Conservation (phyloP, 2,797 vertebrate species). For the Channa striata region DNA sequence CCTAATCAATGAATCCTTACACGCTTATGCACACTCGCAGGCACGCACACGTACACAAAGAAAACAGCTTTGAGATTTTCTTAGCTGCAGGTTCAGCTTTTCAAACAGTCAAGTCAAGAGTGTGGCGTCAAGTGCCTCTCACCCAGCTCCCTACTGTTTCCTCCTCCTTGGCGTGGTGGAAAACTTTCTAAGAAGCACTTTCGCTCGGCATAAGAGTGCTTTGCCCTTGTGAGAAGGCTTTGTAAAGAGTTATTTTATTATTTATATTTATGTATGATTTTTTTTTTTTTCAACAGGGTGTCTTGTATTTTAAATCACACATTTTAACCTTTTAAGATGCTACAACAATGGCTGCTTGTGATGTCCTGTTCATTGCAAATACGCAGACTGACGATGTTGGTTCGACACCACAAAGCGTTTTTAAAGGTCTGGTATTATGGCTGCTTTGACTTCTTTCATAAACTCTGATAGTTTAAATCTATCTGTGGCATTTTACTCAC, state of each 20-base stretch:
- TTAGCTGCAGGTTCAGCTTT: conserved; percentile 64
- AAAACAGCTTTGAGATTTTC: conserved; percentile 60
- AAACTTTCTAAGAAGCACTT: conserved; percentile 67
- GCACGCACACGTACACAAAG: conserved; percentile 14
- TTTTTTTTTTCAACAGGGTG: conserved; percentile 19
- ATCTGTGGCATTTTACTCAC: no score
- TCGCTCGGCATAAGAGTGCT: conserved; percentile 40
- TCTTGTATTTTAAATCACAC: conserved; percentile 24
- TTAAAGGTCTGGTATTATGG: no score
- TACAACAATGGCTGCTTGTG: background rate
- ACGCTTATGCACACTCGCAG: background rate
- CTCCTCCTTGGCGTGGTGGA: conserved; percentile 36
- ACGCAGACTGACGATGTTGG: background rate
- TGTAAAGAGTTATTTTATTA: conserved; percentile 41
- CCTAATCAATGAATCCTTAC: conserved; percentile 68
- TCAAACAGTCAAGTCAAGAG: conserved; percentile 61
- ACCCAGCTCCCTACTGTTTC: conserved; percentile 45
- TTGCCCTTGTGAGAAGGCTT: conserved; percentile 47
- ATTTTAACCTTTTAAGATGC: conserved; percentile 7
- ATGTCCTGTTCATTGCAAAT: background rate
- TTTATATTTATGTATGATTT: conserved; percentile 27
- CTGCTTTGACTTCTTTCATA: no score
- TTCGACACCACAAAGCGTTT: background rate
- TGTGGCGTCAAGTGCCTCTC: conserved; percentile 51
- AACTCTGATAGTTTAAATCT: no score